Conservation (phyloP, 2,113 vertebrate species). For the Nycticebus coucang region DNA sequence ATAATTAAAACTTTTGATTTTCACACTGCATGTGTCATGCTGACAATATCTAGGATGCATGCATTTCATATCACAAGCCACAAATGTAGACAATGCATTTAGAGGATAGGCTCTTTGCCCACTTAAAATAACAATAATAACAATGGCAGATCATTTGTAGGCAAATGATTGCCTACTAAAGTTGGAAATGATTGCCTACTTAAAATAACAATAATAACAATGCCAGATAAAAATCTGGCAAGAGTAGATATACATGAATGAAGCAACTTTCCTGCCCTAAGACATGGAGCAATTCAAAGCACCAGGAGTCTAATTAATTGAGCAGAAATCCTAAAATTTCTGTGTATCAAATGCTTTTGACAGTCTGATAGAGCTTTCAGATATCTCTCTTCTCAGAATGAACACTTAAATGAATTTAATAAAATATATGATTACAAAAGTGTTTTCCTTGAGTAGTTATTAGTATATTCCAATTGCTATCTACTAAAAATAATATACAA, state of each 20-base stretch:
- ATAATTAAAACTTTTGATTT: background rate
- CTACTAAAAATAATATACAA: background rate
- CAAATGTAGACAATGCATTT: background rate
- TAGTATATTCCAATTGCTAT: slow-evolving; percentile 27
- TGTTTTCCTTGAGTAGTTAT: background rate
- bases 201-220: background rate
- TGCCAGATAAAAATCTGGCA: background rate
- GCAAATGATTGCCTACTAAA: too few relatives aligned
- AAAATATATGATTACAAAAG: background rate
- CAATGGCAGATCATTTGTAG: too few relatives aligned
- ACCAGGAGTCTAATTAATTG: background rate
- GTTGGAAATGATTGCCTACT: too few relatives aligned
- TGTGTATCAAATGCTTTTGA: background rate
- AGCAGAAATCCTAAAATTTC: background rate
- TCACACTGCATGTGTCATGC: background rate
- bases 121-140: background rate
- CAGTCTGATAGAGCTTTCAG: background rate
- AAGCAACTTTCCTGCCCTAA: background rate
- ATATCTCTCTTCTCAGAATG: background rate
- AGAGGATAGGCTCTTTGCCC: background rate
- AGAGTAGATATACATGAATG: background rate
- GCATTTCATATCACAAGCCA: background rate
- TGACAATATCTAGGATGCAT: background rate
- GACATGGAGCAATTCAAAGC: background rate
- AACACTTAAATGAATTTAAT: background rate